phyloP scores from a whole-genome alignment of 92 coral and sea anemone genomes.

The Palythoa heliodiscus region DNA sequence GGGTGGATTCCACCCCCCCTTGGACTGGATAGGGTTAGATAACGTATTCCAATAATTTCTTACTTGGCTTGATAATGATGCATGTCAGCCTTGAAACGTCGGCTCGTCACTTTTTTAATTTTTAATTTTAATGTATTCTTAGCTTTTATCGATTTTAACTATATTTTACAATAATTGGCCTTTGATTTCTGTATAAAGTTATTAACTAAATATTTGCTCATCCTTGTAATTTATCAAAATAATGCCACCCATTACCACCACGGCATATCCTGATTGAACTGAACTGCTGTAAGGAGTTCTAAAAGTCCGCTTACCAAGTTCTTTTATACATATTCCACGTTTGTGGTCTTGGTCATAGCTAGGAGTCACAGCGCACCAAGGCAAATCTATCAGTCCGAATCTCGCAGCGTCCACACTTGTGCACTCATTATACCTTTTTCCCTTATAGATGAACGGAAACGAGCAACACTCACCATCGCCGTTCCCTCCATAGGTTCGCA shows the following conservation, averaged over 20 bases:
- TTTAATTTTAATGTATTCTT: too few species aligned
- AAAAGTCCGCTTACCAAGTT: slow-evolving; percentile 48
- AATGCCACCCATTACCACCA: neutral
- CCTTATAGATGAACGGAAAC: slow-evolving; percentile 79
- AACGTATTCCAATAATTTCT: too few species aligned
- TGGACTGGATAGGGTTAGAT: too few species aligned
- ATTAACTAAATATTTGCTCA: too few species aligned
- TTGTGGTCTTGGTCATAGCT: slow-evolving; percentile 73
- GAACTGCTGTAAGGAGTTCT: neutral
- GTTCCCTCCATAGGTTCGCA: slow-evolving; percentile 88
- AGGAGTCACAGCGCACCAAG: slow-evolving; percentile 86
- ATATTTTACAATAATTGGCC: too few species aligned
- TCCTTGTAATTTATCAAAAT: too few species aligned
- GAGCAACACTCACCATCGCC: slow-evolving; percentile 84
- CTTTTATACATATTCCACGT: slow-evolving; percentile 76
- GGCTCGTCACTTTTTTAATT: too few species aligned
- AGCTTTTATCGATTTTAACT: too few species aligned
- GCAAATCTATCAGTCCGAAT: slow-evolving; percentile 35
- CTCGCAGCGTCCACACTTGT: slow-evolving; percentile 49
- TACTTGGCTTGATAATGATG: too few species aligned
- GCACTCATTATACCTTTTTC: slow-evolving; percentile 65
- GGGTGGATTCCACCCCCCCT: too few species aligned
- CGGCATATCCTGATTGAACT: neutral
- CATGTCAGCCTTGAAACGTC: too few species aligned
- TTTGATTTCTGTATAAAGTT: too few species aligned